phyloP scores from a whole-genome alignment of 92 coral and sea anemone species.

The Siderastrea radians region DNA sequence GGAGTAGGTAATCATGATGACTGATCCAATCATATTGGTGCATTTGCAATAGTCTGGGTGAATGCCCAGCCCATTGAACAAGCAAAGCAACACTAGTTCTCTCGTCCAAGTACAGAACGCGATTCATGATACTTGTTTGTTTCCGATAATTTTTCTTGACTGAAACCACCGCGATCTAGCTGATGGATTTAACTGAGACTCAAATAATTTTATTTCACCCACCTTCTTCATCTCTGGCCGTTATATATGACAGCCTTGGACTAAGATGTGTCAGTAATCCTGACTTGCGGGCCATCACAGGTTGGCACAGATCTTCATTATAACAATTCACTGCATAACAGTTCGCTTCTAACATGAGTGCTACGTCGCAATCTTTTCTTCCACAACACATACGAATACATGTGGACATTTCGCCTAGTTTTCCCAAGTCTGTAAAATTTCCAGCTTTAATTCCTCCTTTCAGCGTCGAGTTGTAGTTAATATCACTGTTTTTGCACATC shows the following conservation, averaged over 20 bases:
- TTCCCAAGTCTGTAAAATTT: conserved; percentile 88
- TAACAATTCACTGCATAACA: conserved; percentile 94
- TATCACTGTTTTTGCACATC: conserved; percentile 94
- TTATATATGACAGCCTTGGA: conserved; percentile 91
- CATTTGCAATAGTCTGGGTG: too few relatives aligned
- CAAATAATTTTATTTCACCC: not conserved
- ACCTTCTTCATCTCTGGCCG: conserved; percentile 99
- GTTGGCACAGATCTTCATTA: conserved; percentile 71
- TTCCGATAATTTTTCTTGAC: too few relatives aligned
- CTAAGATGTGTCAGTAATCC: conserved; percentile 82
- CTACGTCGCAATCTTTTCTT: conserved; percentile 91
- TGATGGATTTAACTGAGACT: not conserved
- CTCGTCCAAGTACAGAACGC: too few relatives aligned
- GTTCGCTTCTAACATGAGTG: conserved; percentile 90
- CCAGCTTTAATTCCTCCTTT: conserved; percentile 98
- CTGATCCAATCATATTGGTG: too few relatives aligned
- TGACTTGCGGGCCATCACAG: conserved; percentile 92
- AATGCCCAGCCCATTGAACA: too few relatives aligned
- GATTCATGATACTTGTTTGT: too few relatives aligned
- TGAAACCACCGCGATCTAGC: too few relatives aligned
- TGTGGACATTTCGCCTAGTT: conserved; percentile 86
- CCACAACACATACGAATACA: conserved; percentile 98
- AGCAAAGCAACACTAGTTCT: too few relatives aligned
- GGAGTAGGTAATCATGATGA: too few relatives aligned
- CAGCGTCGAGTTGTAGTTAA: conserved; percentile 85